These are phyloP conservation scores for Heliconius eleuchia DNA, from an alignment of 1,140 invertebrate genomes.

Conservation along the genomic window DNA sequence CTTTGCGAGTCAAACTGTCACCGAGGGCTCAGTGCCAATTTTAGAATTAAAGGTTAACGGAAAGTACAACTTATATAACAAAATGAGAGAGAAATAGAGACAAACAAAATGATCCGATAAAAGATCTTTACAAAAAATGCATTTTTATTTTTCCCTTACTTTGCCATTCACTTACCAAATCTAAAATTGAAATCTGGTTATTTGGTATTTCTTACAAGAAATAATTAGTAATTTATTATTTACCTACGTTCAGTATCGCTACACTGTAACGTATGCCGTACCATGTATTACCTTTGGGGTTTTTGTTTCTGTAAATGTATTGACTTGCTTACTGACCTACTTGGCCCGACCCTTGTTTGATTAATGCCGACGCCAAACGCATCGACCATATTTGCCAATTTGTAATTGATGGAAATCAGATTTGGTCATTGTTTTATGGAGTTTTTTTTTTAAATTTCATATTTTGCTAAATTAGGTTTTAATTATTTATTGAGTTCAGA, in stretches of 20 bases:
- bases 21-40: too few species aligned
- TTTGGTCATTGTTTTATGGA: slow-evolving; percentile 14
- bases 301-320: slow-evolving; percentile 30
- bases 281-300: slow-evolving; percentile 15
- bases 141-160: neutral
- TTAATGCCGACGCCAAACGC: slow-evolving; percentile 27
- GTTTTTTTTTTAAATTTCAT: neutral
- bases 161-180: neutral
- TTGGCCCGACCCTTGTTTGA: slow-evolving; percentile 29
- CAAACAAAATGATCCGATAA: too few species aligned
- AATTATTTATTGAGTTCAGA: neutral
- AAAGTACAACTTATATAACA: too few species aligned
- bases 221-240: slow-evolving; percentile 4
- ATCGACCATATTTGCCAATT: slow-evolving; percentile 24
- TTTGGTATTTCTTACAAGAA: neutral
- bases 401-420: slow-evolving; percentile 24
- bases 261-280: neutral
- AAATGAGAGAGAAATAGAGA: too few species aligned
- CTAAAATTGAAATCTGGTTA: neutral
- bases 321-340: slow-evolving; percentile 31
- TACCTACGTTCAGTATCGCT: neutral
- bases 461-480: neutral
- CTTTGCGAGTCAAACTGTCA: too few species aligned
- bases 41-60: too few species aligned
- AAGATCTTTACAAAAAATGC: too few species aligned